These are phyloP conservation scores for Phytoseiulus persimilis DNA, from an alignment of 2,888 invertebrate genomes.

Conservation along the genomic window DNA sequence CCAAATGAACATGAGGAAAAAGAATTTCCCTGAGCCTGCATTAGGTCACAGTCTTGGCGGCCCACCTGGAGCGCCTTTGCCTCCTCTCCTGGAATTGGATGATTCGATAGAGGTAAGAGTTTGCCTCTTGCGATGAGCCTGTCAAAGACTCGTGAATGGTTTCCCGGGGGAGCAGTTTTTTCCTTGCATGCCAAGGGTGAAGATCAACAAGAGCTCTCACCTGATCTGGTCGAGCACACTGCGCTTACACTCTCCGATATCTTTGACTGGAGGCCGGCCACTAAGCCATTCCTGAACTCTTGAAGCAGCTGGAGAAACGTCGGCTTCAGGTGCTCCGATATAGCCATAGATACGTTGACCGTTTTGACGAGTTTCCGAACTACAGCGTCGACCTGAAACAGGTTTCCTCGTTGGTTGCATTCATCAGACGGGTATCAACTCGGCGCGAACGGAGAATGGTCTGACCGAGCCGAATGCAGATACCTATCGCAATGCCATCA, in stretches of 20 bases:
- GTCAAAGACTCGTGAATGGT: no score
- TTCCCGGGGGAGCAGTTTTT: not conserved
- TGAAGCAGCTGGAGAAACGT: slow-evolving; percentile 21
- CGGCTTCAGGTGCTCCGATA: slow-evolving; percentile 6
- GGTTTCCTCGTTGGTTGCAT: not conserved
- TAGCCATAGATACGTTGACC: slow-evolving; percentile 36
- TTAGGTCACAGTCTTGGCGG: slow-evolving; percentile 23
- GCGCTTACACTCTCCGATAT: slow-evolving; percentile 25
- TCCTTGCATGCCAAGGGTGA: no score
- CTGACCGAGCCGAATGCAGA: no score
- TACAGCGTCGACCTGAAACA: slow-evolving; percentile 28
- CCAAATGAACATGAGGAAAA: not conserved
- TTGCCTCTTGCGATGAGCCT: no score
- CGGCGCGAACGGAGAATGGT: no score
- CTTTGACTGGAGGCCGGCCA: slow-evolving; percentile 23
- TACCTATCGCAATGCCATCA: no score
- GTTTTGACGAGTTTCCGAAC: slow-evolving; percentile 35
- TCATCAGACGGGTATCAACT: no score
- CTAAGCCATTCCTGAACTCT: slow-evolving; percentile 34
- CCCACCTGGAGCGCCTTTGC: slow-evolving; percentile 14
- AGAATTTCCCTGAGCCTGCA: slow-evolving; percentile 7
- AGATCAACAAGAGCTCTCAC: not conserved
- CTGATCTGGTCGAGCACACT: slow-evolving; percentile 36
- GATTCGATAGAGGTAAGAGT: not conserved
- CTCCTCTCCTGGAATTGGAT: slow-evolving; percentile 16